These are phyloP conservation scores for Thamnophis sirtalis DNA, from an alignment of 2,113 vertebrate genomes.

Conservation along the genomic window DNA sequence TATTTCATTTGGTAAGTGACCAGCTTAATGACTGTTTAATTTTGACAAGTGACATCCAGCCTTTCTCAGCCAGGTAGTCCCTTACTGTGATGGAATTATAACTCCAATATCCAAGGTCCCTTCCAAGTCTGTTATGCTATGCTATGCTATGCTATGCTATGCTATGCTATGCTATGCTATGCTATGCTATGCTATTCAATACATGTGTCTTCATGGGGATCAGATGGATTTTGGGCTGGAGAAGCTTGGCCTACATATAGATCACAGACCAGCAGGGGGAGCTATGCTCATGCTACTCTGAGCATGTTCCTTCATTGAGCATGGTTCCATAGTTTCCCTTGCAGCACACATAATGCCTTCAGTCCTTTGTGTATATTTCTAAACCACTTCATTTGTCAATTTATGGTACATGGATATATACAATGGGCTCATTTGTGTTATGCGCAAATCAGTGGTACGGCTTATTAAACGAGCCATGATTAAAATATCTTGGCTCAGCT, in stretches of 20 bases:
- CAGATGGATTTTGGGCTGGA: neutral
- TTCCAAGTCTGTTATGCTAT: too few species aligned
- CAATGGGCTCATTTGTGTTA: neutral
- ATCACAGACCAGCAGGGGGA: neutral
- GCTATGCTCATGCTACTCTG: neutral
- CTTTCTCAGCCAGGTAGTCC: neutral
- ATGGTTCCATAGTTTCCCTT: neutral
- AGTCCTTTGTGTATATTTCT: neutral
- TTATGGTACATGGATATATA: neutral
- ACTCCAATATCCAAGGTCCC: neutral
- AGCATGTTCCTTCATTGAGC: neutral
- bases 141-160: too few species aligned
- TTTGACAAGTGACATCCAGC: neutral
- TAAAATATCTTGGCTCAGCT: neutral
- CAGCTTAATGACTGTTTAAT: neutral
- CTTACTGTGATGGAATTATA: neutral
- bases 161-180: too few species aligned
- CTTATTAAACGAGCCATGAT: neutral
- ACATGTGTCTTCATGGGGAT: neutral
- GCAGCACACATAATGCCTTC: neutral
- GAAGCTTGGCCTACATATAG: neutral
- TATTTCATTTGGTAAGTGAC: neutral
- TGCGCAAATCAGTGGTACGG: neutral
- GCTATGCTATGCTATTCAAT: neutral
- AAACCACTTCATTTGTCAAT: neutral